Conservation (phyloP, 2,113 vertebrate species). For the Muntiacus reevesi region DNA sequence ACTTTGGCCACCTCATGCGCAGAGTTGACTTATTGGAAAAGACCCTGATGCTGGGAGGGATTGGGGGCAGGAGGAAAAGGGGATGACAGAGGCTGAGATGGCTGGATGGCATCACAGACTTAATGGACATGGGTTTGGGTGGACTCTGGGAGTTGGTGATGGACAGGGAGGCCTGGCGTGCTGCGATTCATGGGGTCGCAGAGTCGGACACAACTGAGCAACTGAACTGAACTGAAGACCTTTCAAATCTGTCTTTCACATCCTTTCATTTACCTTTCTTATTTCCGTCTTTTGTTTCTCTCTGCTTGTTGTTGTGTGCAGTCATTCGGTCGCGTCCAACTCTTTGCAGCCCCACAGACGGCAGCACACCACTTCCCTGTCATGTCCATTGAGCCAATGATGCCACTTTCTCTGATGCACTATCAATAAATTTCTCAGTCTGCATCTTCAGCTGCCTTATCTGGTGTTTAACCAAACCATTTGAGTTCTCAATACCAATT, state of each 20-base stretch:
- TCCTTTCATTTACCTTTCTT: neutral
- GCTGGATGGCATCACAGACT: too few relatives aligned
- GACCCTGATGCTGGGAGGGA: too few relatives aligned
- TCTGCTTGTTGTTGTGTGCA: neutral
- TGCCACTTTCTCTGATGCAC: neutral
- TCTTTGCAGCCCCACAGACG: neutral
- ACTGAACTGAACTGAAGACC: neutral
- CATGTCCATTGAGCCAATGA: neutral
- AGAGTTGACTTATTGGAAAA: too few relatives aligned
- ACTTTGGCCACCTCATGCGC: too few relatives aligned
- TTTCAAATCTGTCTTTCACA: neutral
- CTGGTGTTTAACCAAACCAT: neutral
- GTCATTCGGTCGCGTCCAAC: accelerated
- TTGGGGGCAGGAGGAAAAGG: too few relatives aligned
- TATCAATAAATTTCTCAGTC: neutral
- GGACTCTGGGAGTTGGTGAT: too few relatives aligned
- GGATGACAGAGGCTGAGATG: too few relatives aligned
- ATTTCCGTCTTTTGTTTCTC: neutral
- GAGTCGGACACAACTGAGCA: too few relatives aligned
- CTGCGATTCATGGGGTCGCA: too few relatives aligned
- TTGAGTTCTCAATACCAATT: neutral
- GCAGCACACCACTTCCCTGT: neutral
- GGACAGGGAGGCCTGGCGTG: too few relatives aligned
- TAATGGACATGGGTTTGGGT: accelerated
- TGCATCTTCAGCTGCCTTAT: neutral